phyloP scores from a whole-genome alignment of 2,888 invertebrate genomes.

The Drosophila subquinaria region DNA sequence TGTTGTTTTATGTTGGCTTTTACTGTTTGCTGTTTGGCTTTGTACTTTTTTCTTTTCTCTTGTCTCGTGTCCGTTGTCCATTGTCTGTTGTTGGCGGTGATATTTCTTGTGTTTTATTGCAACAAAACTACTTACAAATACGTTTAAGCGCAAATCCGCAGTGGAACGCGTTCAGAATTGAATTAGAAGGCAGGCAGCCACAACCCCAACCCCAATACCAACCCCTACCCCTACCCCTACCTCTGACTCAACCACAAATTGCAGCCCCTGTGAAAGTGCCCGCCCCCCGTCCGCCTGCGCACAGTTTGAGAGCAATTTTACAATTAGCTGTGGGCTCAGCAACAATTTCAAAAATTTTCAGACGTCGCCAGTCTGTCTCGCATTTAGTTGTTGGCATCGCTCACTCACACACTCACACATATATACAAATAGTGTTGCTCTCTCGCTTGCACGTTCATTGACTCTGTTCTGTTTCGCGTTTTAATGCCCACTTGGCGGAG shows the following conservation, averaged over 20 bases:
- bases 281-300: neutral
- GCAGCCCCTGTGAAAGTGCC: neutral
- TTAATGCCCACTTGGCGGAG: slow-evolving; percentile 39
- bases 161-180: slow-evolving; percentile 68
- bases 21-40: slow-evolving; percentile 43
- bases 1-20: slow-evolving; percentile 32
- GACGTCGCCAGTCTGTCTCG: slow-evolving; percentile 63
- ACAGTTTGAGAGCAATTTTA: slow-evolving; percentile 52
- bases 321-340: slow-evolving; percentile 48
- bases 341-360: slow-evolving; percentile 26
- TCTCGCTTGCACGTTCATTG: slow-evolving; percentile 64
- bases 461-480: slow-evolving; percentile 42
- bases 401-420: slow-evolving; percentile 7
- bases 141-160: slow-evolving; percentile 53
- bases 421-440: slow-evolving; percentile 1
- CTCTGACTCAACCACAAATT: neutral
- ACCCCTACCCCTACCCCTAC: neutral
- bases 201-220: neutral
- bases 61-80: slow-evolving; percentile 7
- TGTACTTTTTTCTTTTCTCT: slow-evolving; percentile 2
- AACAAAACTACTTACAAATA: slow-evolving; percentile 54
- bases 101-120: slow-evolving; percentile 53
- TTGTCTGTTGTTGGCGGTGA: slow-evolving; percentile 35
- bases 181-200: slow-evolving; percentile 52
- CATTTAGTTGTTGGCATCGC: slow-evolving; percentile 32